Base-by-base conservation (phyloP, 2,888 invertebrate species). In the Eretmocerus hayati region DNA sequence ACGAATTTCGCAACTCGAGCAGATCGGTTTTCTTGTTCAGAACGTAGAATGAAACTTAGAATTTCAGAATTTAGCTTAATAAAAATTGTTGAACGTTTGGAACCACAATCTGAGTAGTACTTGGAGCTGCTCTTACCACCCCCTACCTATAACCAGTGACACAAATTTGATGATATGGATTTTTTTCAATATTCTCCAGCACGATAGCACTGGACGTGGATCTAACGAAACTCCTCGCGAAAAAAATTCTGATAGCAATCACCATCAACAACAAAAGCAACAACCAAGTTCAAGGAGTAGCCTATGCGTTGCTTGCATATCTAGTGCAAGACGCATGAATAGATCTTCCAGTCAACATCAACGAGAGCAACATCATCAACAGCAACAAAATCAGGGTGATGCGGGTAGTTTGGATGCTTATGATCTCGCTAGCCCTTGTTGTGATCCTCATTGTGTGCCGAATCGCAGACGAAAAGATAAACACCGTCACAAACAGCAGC, bases 391-490 rank as follows among this genome's bases (percentile, higher is more conserved):
- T 0, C 46, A 46, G 19, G 36, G 21, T 1, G 48, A 53, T 9
- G 42, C 15, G 50, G 84, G 84, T 38, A 90, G 88, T 61, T 74
- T 90, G 45, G 90, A 90, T 66, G 90, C 89, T 4, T 90, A 90
- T 59, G 90, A 90, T 65, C 73, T 90, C 41, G 90, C 90, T 1
- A 87, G 88, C 64, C 87, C 89, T 0, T 90, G 90, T 64, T 90
- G 90, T 67, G 87, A 89, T 67, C 85, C 89, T 0, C 85, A 88
- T 58, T 90, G 89, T 65, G 87, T 90, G 41, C 89, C 90, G 4
- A 81, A 58, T 63, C 72, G 67, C 44, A 70, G 79, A 22, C 72
- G 78, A 20, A 78, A 79, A 59, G 79, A 79, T 57, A 75, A 79
- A 42, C 59, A 63, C 2, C 60, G 67, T 30, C 70, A 64, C 56